A percentile compares a stretch with the other conserved stretches of the same genome.
Conservation (phyloP, 2,113 vertebrate genomes). For the Sorex fumeus region DNA sequence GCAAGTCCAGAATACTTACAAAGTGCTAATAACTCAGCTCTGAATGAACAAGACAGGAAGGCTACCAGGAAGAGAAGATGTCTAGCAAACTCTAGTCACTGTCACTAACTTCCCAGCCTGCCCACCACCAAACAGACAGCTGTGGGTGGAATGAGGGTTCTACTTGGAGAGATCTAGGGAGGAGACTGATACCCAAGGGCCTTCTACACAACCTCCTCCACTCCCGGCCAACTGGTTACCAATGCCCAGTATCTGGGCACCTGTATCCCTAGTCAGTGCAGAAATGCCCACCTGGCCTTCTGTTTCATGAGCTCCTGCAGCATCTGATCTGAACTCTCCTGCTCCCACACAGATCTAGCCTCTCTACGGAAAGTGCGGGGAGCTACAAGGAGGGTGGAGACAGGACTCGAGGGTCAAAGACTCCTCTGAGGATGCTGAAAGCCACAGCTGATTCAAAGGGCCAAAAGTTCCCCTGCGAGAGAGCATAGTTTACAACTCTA, state of each 20-base stretch:
- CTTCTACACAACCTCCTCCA: background rate
- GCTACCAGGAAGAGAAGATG: background rate
- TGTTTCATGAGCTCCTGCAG: background rate
- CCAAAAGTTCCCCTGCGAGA: slow-evolving; percentile 69
- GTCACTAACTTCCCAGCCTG: background rate
- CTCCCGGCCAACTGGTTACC: background rate
- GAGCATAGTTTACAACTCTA: slow-evolving; percentile 64
- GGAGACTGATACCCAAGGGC: background rate
- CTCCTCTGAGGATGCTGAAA: slow-evolving; percentile 1
- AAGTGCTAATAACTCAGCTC: background rate
- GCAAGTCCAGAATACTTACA: slow-evolving; percentile 6
- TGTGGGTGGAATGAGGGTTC: background rate
- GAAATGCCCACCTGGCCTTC: background rate
- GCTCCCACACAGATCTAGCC: background rate
- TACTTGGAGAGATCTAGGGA: background rate
- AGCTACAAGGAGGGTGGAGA: background rate
- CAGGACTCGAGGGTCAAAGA: background rate
- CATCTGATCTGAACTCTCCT: background rate
- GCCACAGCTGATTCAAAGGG: background rate
- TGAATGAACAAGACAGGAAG: slow-evolving; percentile 23
- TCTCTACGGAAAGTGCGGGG: slow-evolving; percentile 22
- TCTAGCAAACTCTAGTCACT: background rate
- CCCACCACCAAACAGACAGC: background rate
- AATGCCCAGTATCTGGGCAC: background rate
- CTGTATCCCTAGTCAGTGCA: background rate